Conservation (phyloP, 2,113 vertebrate species). For the Eulemur macaco region DNA sequence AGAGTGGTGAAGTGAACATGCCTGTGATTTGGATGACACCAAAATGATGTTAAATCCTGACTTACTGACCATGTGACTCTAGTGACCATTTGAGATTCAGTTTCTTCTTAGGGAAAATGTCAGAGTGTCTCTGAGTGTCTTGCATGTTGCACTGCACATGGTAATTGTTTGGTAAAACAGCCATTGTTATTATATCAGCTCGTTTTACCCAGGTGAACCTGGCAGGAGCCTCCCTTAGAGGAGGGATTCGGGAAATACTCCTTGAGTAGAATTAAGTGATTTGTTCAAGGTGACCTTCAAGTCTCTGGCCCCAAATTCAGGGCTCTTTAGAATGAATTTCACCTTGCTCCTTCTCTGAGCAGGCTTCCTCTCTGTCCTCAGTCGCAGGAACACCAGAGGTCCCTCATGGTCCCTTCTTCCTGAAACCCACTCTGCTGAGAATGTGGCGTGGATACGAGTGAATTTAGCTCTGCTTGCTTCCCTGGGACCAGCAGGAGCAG, state of each 20-base stretch:
- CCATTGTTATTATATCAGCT: background rate
- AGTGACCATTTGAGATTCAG: background rate
- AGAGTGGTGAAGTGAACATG: background rate
- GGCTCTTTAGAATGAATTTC: background rate
- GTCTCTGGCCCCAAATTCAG: background rate
- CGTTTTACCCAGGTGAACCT: background rate
- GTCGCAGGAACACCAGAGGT: background rate
- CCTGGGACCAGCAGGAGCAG: background rate
- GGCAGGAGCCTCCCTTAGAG: accelerated
- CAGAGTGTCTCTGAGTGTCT: background rate
- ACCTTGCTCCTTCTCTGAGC: background rate
- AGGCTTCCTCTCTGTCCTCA: background rate
- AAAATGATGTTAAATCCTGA: background rate
- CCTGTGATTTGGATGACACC: background rate
- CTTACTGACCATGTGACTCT: accelerated
- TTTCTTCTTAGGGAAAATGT: background rate
- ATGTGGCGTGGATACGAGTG: background rate
- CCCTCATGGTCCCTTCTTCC: accelerated
- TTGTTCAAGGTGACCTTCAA: background rate
- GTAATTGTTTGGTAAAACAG: background rate
- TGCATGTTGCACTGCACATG: accelerated
- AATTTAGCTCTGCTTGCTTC: background rate
- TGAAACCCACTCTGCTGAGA: background rate
- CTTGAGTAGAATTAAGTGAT: background rate
- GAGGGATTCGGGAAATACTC: background rate